Base-by-base conservation (phyloP, 2,888 invertebrate genomes). In the Sinohyriopsis cumingii region DNA sequence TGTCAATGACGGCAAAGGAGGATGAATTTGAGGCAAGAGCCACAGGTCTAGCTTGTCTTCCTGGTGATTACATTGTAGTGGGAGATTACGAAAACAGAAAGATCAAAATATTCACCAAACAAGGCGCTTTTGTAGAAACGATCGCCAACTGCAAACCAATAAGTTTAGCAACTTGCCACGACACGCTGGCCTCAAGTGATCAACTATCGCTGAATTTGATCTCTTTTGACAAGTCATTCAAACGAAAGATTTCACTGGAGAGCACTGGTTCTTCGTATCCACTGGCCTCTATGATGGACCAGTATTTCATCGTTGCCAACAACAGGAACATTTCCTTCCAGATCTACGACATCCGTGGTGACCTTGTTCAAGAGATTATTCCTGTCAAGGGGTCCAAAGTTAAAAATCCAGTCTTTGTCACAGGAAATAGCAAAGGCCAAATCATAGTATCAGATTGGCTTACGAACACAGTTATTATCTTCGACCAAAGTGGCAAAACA, bases 401-500 rank as follows among this genome's bases (percentile, higher is more conserved):
- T 15, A 59, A 78, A 56, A 77, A 76, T 55, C 71, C 77, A 12
- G 70, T 75, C 7, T 78, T 75, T 54, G 62, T 80, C 7, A 65
- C 77, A 7, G 65, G 71, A 3, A 78, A 77, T 22, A 77, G 73
- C 59, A 80, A 68, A 62, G 80, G 80, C 20, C 74, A 80, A 5
- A 71, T 80, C 18, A 75, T 80, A 24, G 75, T 71, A 2, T 77
- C 78, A 2, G 80, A 80, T 45, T 80, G 80, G 80, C 71, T 77
- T 3, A 71, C 76, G 24, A 77, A 76, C 59, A 65, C 78, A 55
- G 67, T 80, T n/a, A 68, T 78, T 15, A 71, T 78, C 18, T 72
- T 77, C 62, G 78, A 76, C 53, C 70, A 70, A 20, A 63, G 71
- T 24, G 78, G 77, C 19, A 66, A 73, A 25, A 67, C 70, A 25